A percentile compares a stretch with the other conserved stretches of the same genome.
Conservation (phyloP, 2,113 vertebrate species). For the Salminus brasiliensis region DNA sequence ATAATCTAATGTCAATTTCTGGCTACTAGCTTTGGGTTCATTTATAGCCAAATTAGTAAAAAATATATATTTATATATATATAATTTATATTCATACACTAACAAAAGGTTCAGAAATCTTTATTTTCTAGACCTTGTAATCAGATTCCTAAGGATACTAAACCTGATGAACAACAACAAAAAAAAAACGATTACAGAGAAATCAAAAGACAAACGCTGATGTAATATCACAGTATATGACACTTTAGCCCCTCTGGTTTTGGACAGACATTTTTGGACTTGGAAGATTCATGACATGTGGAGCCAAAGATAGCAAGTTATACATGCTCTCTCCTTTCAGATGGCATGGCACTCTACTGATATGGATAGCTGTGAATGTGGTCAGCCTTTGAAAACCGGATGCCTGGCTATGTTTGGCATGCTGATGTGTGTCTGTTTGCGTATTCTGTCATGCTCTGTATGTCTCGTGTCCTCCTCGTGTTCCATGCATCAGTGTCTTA, state of each 20-base stretch:
- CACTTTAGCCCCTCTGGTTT: constrained; percentile 21
- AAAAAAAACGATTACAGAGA: background rate
- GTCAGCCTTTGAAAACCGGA: constrained; percentile 44
- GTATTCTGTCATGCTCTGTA: constrained; percentile 37
- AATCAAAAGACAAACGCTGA: constrained; percentile 17
- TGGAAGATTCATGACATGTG: constrained; percentile 25
- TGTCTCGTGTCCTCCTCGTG: constrained; percentile 27
- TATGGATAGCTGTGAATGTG: constrained; percentile 47
- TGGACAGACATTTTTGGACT: constrained; percentile 22
- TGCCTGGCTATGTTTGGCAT: constrained; percentile 43
- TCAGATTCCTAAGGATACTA: constrained; percentile 7
- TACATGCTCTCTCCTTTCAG: constrained; percentile 49
- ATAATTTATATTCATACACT: no score
- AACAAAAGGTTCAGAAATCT: no score
- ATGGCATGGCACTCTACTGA: constrained; percentile 43
- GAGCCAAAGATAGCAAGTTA: constrained; percentile 33
- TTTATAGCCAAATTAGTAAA: background rate
- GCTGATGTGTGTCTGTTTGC: constrained; percentile 40
- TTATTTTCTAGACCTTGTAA: constrained; percentile 3
- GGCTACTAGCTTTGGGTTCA: background rate
- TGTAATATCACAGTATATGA: constrained; percentile 8
- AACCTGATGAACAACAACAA: background rate
- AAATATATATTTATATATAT: no score
- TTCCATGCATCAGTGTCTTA: constrained; percentile 19
- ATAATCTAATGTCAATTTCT: background rate